Conservation (phyloP, 2,888 invertebrate genomes). For the Stenodera caucasica region DNA sequence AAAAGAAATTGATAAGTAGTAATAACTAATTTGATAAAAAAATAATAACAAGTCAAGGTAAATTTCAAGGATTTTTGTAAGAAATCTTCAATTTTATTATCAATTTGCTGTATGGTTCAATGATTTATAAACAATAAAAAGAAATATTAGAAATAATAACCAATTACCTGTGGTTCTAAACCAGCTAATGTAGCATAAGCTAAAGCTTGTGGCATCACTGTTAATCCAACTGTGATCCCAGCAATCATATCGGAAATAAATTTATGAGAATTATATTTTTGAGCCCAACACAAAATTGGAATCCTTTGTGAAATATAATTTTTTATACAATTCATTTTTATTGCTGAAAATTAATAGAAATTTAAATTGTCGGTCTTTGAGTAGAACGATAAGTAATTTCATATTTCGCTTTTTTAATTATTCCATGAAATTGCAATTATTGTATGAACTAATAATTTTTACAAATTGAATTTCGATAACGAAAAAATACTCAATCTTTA, state of each 20-base stretch:
- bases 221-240: constrained; percentile 89
- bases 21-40: neutral
- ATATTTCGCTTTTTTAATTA: no score
- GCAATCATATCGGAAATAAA: constrained; percentile 85
- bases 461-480: no score
- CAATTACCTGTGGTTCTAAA: constrained; percentile 75
- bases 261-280: constrained; percentile 74
- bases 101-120: neutral
- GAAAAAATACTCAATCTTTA: no score
- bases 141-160: neutral
- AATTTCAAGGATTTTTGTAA: neutral
- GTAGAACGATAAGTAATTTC: no score
- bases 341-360: no score
- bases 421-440: no score
- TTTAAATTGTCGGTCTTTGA: no score
- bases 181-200: constrained; percentile 91
- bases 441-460: no score
- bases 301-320: constrained; percentile 54
- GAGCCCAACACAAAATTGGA: constrained; percentile 74
- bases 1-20: constrained; percentile 44
- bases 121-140: neutral
- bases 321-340: no score
- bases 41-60: neutral
- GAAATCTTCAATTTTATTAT: constrained; percentile 5
- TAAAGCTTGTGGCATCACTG: constrained; percentile 89